Percentiles rank a stretch among this genome's conserved stretches.
Evolutionary conservation across 2,113 vertebrate species (phyloP).

Genomic region (Neofelis nebulosa): DNA sequence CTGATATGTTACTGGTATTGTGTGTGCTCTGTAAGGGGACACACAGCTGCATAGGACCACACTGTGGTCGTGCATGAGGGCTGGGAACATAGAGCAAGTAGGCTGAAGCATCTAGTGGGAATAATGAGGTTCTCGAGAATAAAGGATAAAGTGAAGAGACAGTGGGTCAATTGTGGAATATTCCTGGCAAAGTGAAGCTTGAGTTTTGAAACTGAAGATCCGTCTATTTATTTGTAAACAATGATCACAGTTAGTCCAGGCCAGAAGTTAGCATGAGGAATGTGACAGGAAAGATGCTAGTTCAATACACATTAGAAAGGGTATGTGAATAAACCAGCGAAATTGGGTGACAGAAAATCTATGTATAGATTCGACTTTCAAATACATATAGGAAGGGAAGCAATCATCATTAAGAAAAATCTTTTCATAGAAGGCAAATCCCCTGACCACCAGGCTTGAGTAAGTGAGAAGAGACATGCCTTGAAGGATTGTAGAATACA

Average conservation of each 20-base stretch:
- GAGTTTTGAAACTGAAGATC: background rate
- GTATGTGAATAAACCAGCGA: background rate
- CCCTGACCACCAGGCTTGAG: background rate
- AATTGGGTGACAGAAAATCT: background rate
- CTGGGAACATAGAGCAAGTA: background rate
- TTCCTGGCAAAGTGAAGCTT: background rate
- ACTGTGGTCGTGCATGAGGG: background rate
- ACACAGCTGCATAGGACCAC: background rate
- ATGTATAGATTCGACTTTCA: background rate
- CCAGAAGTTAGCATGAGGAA: background rate
- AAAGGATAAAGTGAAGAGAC: background rate
- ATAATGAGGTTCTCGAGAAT: background rate
- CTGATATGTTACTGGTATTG: background rate
- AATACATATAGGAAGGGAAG: background rate
- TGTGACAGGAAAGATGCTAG: background rate
- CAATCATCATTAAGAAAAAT: background rate
- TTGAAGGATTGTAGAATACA: background rate
- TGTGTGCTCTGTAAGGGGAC: background rate
- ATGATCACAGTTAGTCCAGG: background rate
- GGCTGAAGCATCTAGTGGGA: background rate
- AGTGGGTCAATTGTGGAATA: background rate
- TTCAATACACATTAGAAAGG: background rate
- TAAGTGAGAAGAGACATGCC: background rate
- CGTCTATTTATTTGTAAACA: background rate
- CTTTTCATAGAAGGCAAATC: background rate